These are phyloP conservation scores for Liodrosophila aerea DNA, from an alignment of 2,888 invertebrate species.

Conservation along the genomic window DNA sequence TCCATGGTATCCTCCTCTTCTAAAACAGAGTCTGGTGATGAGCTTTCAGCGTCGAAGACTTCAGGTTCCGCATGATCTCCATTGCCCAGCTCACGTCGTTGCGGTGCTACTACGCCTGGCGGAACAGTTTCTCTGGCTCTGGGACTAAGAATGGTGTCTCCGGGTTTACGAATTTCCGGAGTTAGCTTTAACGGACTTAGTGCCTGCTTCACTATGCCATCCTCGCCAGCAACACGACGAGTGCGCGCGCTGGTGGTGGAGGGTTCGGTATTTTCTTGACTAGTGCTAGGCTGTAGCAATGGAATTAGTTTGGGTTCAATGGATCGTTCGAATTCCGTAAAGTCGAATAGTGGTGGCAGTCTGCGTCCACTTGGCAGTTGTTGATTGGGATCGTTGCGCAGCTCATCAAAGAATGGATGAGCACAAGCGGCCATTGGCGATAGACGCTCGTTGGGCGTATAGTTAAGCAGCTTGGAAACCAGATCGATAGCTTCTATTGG, in stretches of 20 bases:
- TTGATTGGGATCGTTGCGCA: slow-evolving; percentile 95
- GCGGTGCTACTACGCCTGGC: not conserved
- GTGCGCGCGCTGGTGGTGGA: not conserved
- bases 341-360: slow-evolving; percentile 98
- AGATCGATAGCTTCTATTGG: slow-evolving; percentile 95
- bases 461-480: slow-evolving; percentile 96
- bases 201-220: slow-evolving; percentile 3
- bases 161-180: not conserved
- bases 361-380: slow-evolving; percentile 95
- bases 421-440: slow-evolving; percentile 98
- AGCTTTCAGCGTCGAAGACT: slow-evolving; percentile 17
- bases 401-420: slow-evolving; percentile 98
- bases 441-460: slow-evolving; percentile 97
- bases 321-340: slow-evolving; percentile 89
- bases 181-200: not conserved
- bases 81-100: slow-evolving; percentile 54
- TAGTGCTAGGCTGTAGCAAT: slow-evolving; percentile 28
- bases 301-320: slow-evolving; percentile 76
- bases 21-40: slow-evolving; percentile 14
- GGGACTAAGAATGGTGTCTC: not conserved
- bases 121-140: too few relatives aligned
- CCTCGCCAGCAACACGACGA: slow-evolving; percentile 53
- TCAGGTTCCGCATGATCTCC: slow-evolving; percentile 52
- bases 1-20: slow-evolving; percentile 21
- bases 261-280: not conserved